A percentile compares a stretch with the other conserved stretches of the same genome.
Evolutionary conservation across 2,888 invertebrate genomes (phyloP).

Genomic region (Gryllus longicercus): DNA sequence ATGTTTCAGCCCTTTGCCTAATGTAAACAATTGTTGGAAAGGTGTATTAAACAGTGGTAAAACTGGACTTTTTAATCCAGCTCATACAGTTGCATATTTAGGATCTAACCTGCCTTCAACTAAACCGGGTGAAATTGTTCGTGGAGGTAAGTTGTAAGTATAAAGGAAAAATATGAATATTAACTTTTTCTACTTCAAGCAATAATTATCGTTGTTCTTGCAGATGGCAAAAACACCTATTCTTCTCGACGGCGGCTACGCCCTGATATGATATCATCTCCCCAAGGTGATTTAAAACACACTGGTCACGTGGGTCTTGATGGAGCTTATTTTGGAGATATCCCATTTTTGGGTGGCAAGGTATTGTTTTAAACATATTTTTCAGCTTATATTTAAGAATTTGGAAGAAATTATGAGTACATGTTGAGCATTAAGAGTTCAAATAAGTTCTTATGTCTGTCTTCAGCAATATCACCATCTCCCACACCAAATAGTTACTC

Average conservation of each 20-base stretch:
- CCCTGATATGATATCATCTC: constrained; percentile 92
- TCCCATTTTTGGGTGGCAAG: constrained; percentile 67
- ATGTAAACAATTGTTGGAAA: constrained; percentile 65
- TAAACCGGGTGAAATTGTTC: constrained; percentile 52
- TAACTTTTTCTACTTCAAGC: not conserved
- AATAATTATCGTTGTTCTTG: not conserved
- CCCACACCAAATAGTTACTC: constrained; percentile 83
- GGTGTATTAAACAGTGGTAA: constrained; percentile 85
- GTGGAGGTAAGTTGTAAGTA: constrained; percentile 44
- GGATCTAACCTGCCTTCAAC: constrained; percentile 70
- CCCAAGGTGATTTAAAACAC: constrained; percentile 95
- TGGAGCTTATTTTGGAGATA: constrained; percentile 95
- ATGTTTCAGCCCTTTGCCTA: constrained; percentile 44
- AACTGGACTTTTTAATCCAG: constrained; percentile 90
- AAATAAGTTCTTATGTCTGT: not conserved
- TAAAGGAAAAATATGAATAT: too few species aligned
- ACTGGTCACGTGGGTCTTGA: constrained; percentile 95
- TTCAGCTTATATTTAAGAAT: not conserved
- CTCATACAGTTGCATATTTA: constrained; percentile 81
- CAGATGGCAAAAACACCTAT: constrained; percentile 61
- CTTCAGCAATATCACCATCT: constrained; percentile 63
- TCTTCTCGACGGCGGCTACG: constrained; percentile 58
- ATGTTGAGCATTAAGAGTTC: not conserved
- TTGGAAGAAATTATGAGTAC: not conserved
- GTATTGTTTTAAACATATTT: constrained; percentile 31